Percentiles rank a stretch among this genome's conserved stretches.
Conservation (phyloP, 2,888 invertebrate genomes). For the Pyrocoelia pectoralis region DNA sequence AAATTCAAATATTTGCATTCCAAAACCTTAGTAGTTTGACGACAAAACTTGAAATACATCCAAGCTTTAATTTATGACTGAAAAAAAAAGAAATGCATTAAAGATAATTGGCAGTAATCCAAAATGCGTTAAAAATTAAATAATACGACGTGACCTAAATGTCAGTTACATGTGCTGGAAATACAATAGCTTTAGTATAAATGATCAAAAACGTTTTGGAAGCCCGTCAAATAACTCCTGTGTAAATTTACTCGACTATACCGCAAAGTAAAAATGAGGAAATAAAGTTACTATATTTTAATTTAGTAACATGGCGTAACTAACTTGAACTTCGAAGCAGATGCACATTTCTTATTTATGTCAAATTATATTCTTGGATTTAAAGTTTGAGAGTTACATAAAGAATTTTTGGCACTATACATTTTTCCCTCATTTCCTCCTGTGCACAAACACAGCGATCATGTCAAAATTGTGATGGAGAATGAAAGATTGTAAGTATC, state of each 20-base stretch:
- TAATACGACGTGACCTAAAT: constrained; percentile 1
- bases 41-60: background rate
- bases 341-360: background rate
- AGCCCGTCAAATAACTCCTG: background rate
- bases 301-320: background rate
- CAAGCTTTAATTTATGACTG: background rate
- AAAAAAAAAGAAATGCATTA: background rate
- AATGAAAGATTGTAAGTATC: too few relatives aligned
- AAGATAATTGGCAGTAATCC: background rate
- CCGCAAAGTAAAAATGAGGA: background rate
- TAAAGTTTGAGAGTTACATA: too few relatives aligned
- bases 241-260: background rate
- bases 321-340: background rate
- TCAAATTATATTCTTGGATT: too few relatives aligned
- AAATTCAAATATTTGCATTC: background rate
- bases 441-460: too few relatives aligned
- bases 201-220: background rate
- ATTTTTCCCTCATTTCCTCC: too few relatives aligned
- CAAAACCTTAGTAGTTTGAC: background rate
- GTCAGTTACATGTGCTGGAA: background rate
- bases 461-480: too few relatives aligned
- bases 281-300: background rate
- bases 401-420: too few relatives aligned
- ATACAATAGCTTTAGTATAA: constrained; percentile 1
- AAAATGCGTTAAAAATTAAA: constrained; percentile 1